Base-by-base conservation (phyloP, 2,888 invertebrate genomes). In the Leucozona laternaria region DNA sequence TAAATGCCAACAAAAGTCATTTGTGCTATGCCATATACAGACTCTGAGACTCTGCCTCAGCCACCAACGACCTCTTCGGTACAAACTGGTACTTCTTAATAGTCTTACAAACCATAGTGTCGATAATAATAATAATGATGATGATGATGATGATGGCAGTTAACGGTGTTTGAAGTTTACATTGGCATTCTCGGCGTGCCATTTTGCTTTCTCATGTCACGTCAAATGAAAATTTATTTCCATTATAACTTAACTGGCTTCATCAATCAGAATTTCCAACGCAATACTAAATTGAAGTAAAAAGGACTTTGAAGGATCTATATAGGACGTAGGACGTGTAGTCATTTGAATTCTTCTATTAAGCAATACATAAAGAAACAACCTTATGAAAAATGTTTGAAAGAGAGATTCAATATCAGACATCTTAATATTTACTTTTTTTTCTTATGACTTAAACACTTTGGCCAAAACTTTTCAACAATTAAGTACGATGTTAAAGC, bases 261-360 rank as follows among this genome's bases (percentile, higher is more conserved):
- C 82, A 86, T 86, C 86, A 86, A 86, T 86, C 82, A 82, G 79
- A 86, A 82, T 86, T 86, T 86, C 70, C 81, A 82, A 82, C 55
- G 78, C 81, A 82, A 82, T 57, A 48, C 48, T 28, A 62, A 50
- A 71, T 77, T 77, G 68, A 68, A 55, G 45, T 53, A 53, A 28
- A 43, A 28, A 73, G 28, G 55, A 11, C 13, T 25, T 34, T 57
- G 31, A 31, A 31, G 31, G n/a, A 10, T 28, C n/a, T 8, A 17
- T 8, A 17, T 20, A 28, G 11, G 13, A 34, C 17, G 62, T 17
- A 53, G 40, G 17, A 75, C 53, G 40, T 25, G 3, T 53, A 34
- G 15, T 15, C 6, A 57, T 31, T 6, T 10, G 11, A 31, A 31
- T 17, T 0, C 0, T 17, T 13, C 17, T 57, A 17, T 6, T 34